phyloP scores from a whole-genome alignment of 2,888 invertebrate genomes.

The Ornithoptera alexandrae region DNA sequence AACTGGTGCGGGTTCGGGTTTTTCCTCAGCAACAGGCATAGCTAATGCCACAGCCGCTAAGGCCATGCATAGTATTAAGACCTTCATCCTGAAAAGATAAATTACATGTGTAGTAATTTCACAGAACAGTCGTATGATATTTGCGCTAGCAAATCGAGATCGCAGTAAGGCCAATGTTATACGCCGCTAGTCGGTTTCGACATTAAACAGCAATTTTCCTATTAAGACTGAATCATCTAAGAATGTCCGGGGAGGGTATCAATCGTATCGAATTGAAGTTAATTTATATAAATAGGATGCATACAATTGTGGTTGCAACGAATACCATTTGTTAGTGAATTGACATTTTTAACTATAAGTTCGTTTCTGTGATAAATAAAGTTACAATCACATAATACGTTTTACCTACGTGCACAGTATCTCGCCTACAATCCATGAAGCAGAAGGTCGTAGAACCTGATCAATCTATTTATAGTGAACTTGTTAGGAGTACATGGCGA shows the following conservation, averaged over 20 bases:
- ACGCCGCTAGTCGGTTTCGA: conserved; percentile 55
- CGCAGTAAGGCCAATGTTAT: conserved; percentile 78
- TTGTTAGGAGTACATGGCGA: conserved; percentile 61
- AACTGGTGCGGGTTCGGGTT: conserved; percentile 48
- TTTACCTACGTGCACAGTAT: conserved; percentile 7
- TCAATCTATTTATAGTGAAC: conserved; percentile 61
- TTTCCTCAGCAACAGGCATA: conserved; percentile 81
- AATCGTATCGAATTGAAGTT: conserved; percentile 58
- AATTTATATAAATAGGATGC: conserved; percentile 67
- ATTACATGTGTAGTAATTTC: conserved; percentile 58
- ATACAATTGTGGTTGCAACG: conserved; percentile 57
- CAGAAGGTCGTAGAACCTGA: conserved; percentile 52
- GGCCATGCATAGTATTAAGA: conserved; percentile 81
- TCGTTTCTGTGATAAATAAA: no score
- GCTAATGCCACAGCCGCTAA: conserved; percentile 78
- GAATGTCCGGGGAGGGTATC: conserved; percentile 60
- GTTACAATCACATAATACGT: background rate
- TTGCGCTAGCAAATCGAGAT: conserved; percentile 65
- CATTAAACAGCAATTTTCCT: conserved; percentile 70
- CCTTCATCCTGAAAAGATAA: conserved; percentile 82
- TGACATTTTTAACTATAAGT: background rate
- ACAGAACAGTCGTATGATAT: conserved; percentile 44
- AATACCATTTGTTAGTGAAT: conserved; percentile 12
- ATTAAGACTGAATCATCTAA: conserved; percentile 71
- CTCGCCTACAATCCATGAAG: conserved; percentile 42